These are phyloP conservation scores for Zonitis immaculata DNA, from an alignment of 2,888 invertebrate genomes.

Conservation along the genomic window DNA sequence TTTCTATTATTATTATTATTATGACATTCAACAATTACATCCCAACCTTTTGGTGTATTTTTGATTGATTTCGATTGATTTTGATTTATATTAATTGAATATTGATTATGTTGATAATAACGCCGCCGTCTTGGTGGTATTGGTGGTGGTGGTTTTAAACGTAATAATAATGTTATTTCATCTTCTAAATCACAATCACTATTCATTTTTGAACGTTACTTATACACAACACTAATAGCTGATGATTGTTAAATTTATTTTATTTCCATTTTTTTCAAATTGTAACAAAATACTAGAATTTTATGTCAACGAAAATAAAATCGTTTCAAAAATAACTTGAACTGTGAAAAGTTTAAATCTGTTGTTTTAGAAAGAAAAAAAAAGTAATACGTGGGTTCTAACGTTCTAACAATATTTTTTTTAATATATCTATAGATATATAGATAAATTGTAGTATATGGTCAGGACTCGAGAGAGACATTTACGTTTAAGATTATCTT, in stretches of 20 bases:
- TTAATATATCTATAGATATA: neutral
- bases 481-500: neutral
- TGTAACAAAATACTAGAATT: neutral
- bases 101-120: conserved; percentile 27
- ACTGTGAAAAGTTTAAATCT: neutral
- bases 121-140: conserved; percentile 37
- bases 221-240: neutral
- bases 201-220: neutral
- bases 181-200: conserved; percentile 32
- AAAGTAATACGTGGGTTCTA: neutral
- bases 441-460: neutral
- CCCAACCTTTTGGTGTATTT: conserved; percentile 41
- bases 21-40: conserved; percentile 41
- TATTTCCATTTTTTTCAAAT: neutral
- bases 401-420: neutral
- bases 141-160: conserved; percentile 43
- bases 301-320: conserved; percentile 2
- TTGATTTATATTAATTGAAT: neutral
- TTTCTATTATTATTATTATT: conserved; percentile 3
- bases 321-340: neutral
- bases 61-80: conserved; percentile 1
- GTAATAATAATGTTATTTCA: conserved; percentile 45
- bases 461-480: neutral
- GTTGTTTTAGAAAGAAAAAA: neutral
- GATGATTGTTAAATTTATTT: neutral